Evolutionary conservation across 2,888 invertebrate species (phyloP), one percentile per base, ranked within the genome.

Genomic region (Beris chalybata): DNA sequence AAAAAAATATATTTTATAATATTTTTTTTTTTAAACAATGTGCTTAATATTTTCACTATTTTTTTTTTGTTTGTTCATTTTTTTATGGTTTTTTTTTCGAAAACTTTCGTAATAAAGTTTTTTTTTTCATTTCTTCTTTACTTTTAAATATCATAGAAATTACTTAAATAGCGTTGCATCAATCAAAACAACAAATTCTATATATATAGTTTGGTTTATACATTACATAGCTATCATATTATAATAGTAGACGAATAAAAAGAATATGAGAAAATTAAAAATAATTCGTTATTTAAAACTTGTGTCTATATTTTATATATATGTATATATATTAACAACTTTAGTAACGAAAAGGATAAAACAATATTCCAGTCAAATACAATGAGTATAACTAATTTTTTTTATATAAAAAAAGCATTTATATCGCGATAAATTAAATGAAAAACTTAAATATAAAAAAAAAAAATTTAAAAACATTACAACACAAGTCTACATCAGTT

Each of bases 331-430:
- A 67, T 59, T 44, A 57, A 68, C 52, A 65, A 64, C 64, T 54
- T 64, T 64, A 64, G 29, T 65, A 61, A 43, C 30, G 65, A 65
- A 47, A 45, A 64, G 65, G 43, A 63, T 69, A 68, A 54, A 57
- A 69, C 69, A 63, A 57, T 64, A 13, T 47, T 65, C n/a, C 31
- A 13, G 31, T 56, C 56, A 65, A 65, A 65, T 58, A 50, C 57
- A 57, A 65, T 57, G 9, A 38, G 38, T 38, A 38, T 38, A 38
- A 57, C 48, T 57, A 44, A 43, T 30, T 65, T 13, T 50, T 29
- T 12, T 58, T 65, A 22, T 9, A 38, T 38, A 38, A 38, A 38
- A 38, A 38, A 38, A 38, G 38, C 38, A 38, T 38, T 38, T 52
- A 48, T 50, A 57, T 44, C 55, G 31, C 65, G 55, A 55, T 45